Evolutionary conservation across 2,113 vertebrate species (phyloP), one percentile per base, ranked within the genome.

Genomic region (Cariama cristata): DNA sequence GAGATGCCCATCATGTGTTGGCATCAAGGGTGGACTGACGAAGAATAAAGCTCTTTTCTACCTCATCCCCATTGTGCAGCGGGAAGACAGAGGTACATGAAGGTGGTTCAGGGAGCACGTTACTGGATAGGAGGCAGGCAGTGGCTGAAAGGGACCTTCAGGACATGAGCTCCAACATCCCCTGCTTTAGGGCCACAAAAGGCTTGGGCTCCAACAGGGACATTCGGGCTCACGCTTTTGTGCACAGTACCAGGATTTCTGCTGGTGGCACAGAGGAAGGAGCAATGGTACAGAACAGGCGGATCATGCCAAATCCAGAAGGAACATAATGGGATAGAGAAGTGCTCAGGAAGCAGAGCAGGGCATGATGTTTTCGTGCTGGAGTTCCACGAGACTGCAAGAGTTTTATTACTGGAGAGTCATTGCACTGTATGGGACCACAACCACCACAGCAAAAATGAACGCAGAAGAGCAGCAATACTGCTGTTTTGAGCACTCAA

Each of bases 1-100:
- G 22, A 20, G 68, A 27, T 0, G 0, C 5, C 14, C 53, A 60
- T n/a, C 52, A 8, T 2, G 26, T 1, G 3, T 4, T 9, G n/a
- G 21, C 2, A 1, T 21, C 47, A 52, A 38, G 26, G 30, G 38
- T 6, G n/a, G 30, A 18, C 0, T 21, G 33, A 64, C 1, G 10
- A 12, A 33, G 52, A 66, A 55, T 17, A 28, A 88, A 63, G 33
- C 9, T 45, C 27, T 50, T n/a, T 38, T 45, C 59, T 58, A 33
- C 17, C 47, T 60, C 40, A 8, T 16, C 55, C 79, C 32, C 52
- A 27, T 4, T 9, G 24, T 23, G 33, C 42, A 45, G 38, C 3
- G 14, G 28, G 23, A 52, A 44, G 11, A 38, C 4, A 30, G 42
- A 81, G 14, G 12, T 27, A 24, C 5, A 5, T 3, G 22, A 47